phyloP scores from a whole-genome alignment of 1,140 invertebrate species.

The Hyposmocoma kahamanoa region DNA sequence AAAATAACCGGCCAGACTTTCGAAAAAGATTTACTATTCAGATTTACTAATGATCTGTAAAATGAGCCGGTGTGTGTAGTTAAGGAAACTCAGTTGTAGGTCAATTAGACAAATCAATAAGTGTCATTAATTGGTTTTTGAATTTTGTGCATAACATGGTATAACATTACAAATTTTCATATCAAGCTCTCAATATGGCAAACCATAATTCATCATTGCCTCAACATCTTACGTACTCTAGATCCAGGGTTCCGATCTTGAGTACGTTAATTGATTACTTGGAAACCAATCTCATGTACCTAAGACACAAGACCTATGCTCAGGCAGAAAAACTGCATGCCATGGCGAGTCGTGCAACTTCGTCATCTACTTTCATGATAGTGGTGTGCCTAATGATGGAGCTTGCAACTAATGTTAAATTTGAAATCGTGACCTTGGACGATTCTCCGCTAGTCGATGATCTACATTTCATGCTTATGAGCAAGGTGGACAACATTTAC shows the following conservation, averaged over 20 bases:
- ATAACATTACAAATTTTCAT: no score
- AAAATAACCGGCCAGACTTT: no score
- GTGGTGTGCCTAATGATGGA: conserved; percentile 40
- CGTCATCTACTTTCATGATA: conserved; percentile 44
- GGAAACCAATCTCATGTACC: conserved; percentile 39
- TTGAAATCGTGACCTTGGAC: conserved; percentile 49
- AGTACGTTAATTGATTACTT: conserved; percentile 53
- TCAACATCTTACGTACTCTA: conserved; percentile 43
- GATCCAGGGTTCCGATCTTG: conserved; percentile 38
- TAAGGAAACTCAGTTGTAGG: no score
- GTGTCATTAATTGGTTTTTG: no score
- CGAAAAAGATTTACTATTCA: no score
- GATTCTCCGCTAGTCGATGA: conserved; percentile 42
- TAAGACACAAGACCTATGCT: conserved; percentile 30
- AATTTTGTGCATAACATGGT: no score
- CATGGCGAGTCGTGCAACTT: conserved; percentile 21
- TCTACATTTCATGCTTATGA: conserved; percentile 54
- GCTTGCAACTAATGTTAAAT: conserved; percentile 47
- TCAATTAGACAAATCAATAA: no score
- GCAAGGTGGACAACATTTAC: conserved; percentile 50
- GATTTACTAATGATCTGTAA: no score
- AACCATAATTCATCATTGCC: conserved; percentile 17
- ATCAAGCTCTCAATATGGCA: conserved; percentile 18
- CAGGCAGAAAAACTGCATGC: conserved; percentile 33
- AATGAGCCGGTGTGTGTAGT: no score